Conservation (phyloP, 64 coral and sea anemone genomes). For the Exaiptasia diaphana region DNA sequence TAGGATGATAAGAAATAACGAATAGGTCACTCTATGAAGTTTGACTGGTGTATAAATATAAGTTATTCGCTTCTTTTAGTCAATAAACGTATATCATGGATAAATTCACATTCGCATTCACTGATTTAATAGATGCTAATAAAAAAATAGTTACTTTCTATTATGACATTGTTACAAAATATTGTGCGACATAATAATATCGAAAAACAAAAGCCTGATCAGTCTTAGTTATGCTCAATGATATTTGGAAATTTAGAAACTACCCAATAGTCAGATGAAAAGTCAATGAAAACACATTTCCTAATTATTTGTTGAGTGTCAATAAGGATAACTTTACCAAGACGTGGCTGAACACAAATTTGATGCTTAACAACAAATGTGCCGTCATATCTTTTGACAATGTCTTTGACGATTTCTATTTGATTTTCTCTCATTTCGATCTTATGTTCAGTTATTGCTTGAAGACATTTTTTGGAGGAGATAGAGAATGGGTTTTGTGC, state of each 20-base stretch:
- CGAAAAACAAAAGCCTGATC: not conserved
- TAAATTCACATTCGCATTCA: no score
- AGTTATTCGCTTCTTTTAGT: no score
- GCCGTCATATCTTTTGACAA: not conserved
- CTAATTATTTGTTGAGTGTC: slow-evolving; percentile 7
- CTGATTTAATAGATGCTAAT: no score
- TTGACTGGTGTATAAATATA: no score
- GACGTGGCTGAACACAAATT: slow-evolving; percentile 12
- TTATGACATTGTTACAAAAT: no score
- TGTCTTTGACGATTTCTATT: slow-evolving; percentile 8
- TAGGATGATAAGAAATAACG: no score
- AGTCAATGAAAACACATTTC: slow-evolving; percentile 44
- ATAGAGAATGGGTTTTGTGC: slow-evolving; percentile 13
- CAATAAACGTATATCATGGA: no score
- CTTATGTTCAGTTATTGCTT: slow-evolving; percentile 8
- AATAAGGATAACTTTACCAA: slow-evolving; percentile 12
- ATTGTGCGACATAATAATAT: not conserved
- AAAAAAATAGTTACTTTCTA: no score
- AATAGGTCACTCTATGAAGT: no score
- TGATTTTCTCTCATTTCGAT: slow-evolving; percentile 17
- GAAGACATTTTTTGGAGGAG: not conserved
- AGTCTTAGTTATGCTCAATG: slow-evolving; percentile 35
- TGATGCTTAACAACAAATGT: slow-evolving; percentile 35
- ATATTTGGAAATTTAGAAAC: slow-evolving; percentile 36
- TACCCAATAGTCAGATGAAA: slow-evolving; percentile 32